Evolutionary conservation across 2,888 invertebrate genomes (phyloP).

Genomic region (Notocelia uddmanniana): DNA sequence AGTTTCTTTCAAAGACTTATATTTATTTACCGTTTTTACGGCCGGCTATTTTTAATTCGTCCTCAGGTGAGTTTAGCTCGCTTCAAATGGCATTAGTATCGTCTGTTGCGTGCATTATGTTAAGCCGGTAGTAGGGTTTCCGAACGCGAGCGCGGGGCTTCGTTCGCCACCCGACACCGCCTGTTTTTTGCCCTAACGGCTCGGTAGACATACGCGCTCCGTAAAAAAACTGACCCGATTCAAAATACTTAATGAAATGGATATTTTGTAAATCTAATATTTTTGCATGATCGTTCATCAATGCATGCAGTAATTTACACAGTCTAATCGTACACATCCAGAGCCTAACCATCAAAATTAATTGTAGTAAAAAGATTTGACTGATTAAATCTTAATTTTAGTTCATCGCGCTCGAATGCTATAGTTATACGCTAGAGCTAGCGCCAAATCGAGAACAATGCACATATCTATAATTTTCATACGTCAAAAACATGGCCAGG

Average conservation of each 20-base stretch:
- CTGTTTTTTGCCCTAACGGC: slow-evolving; percentile 25
- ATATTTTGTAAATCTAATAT: background rate
- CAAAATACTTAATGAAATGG: background rate
- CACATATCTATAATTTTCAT: no score
- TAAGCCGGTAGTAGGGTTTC: slow-evolving; percentile 81
- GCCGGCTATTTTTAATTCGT: slow-evolving; percentile 20
- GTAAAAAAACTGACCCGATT: slow-evolving; percentile 10
- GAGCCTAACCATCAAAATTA: background rate
- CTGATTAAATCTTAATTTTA: background rate
- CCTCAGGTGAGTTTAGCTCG: slow-evolving; percentile 33
- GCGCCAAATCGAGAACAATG: no score
- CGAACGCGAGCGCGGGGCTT: slow-evolving; percentile 61
- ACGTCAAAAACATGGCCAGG: no score
- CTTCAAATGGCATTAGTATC: slow-evolving; percentile 56
- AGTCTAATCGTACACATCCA: background rate
- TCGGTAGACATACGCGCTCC: slow-evolving; percentile 2
- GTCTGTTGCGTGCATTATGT: slow-evolving; percentile 58
- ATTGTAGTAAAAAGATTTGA: no score
- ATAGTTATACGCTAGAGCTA: no score
- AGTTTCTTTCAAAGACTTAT: background rate
- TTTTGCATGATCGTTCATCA: background rate
- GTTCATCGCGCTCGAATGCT: background rate
- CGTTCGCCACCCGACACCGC: slow-evolving; percentile 60
- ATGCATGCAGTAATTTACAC: background rate
- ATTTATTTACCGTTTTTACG: background rate